Evolutionary conservation across 2,888 invertebrate species (phyloP), one percentile per base, ranked within the genome.

Genomic region (Tachina fera): DNA sequence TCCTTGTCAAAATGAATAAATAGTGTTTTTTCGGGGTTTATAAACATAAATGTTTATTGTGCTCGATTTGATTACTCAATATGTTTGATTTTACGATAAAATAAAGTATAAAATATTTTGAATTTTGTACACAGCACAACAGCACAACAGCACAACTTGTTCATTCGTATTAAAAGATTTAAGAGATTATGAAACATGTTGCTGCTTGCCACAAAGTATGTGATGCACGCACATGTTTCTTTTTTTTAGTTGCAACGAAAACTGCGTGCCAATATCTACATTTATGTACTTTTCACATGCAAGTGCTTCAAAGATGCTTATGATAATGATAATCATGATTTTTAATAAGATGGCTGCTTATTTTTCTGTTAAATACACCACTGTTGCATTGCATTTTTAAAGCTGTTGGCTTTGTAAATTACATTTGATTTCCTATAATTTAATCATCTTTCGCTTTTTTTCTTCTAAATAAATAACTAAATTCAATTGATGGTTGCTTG

Each of bases 21-120:
- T 31, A 31, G 31, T 6, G 31, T 5, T 31, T 31, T 85, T 68
- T 31, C 47, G 74, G 3, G 31, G 31, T 31, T 6, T 31, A 31
- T 31, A 31, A 31, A 85, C 79, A 75, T 56, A 61, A 80, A 72
- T 72, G 65, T 61, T 80, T 63, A 72, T 80, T 76, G 76, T 80
- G 77, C 80, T 85, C 78, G 63, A 80, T 90, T 90, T 91, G 91
- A 91, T 91, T 91, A 91, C 89, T 91, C 91, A 91, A 91, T 91
- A 90, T 91, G 91, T 89, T 91, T 90, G 89, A 90, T 91, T 91
- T 88, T 89, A 78, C 87, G 89, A 89, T 89, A 87, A 31, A 31
- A 31, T 31, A 31, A 31, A 31, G 6, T 31, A 31, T 31, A 1
- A 31, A 5, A 87, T 83, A 31, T 14, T 31, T 13, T 41, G n/a